Percentiles rank a stretch among this genome's conserved stretches.
Evolutionary conservation across 2,797 vertebrate genomes (phyloP).

Genomic region (Melanotaenia trifasciata): DNA sequence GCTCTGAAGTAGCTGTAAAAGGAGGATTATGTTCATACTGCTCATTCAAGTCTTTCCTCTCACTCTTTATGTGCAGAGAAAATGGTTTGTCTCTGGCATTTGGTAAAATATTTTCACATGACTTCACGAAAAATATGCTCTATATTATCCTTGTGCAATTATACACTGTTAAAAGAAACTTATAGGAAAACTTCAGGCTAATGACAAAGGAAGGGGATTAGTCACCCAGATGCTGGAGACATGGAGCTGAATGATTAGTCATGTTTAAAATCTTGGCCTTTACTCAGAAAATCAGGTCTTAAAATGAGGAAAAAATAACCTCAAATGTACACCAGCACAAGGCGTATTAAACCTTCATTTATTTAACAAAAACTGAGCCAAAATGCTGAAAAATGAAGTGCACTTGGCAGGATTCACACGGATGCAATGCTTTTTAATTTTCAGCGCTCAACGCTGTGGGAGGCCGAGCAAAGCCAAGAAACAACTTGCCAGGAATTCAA

Average conservation of each 20-base stretch:
- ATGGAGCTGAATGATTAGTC: neutral
- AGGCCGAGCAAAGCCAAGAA: too few relatives aligned
- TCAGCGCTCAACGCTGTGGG: too few relatives aligned
- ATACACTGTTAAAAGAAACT: neutral
- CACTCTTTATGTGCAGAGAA: constrained; percentile 22
- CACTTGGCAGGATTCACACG: too few relatives aligned
- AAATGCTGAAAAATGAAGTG: too few relatives aligned
- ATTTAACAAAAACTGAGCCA: too few relatives aligned
- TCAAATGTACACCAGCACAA: too few relatives aligned
- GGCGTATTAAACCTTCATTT: too few relatives aligned
- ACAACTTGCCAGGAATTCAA: too few relatives aligned
- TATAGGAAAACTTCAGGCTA: neutral
- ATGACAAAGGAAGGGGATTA: neutral
- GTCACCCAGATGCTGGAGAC: neutral
- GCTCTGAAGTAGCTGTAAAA: constrained; percentile 48
- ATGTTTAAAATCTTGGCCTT: neutral
- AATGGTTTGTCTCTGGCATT: constrained; percentile 1
- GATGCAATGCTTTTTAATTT: too few relatives aligned
- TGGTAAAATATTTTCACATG: neutral
- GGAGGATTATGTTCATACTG: constrained; percentile 57
- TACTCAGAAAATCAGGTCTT: neutral
- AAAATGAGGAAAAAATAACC: too few relatives aligned
- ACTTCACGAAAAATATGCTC: neutral
- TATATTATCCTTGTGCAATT: neutral
- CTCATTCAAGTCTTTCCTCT: constrained; percentile 41